Evolutionary conservation across 2,113 vertebrate species (phyloP).

Genomic region (Penelope pileata): DNA sequence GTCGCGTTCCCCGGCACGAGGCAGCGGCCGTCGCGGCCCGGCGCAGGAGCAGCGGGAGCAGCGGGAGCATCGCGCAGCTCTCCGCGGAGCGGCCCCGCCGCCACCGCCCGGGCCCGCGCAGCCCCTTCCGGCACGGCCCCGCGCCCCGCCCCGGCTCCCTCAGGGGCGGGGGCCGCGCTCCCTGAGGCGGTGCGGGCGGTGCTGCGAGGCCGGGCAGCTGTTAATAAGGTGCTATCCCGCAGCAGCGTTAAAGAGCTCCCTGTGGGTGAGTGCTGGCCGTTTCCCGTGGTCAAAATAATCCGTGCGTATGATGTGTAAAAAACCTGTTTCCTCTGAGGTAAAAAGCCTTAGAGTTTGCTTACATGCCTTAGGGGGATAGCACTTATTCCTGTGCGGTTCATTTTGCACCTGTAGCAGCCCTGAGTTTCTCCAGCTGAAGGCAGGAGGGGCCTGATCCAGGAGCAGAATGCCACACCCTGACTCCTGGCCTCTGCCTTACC

Average conservation of each 20-base stretch:
- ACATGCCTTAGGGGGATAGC: fast-evolving
- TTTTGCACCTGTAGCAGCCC: not conserved
- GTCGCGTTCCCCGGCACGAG: not conserved
- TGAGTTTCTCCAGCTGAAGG: not conserved
- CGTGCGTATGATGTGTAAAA: fast-evolving
- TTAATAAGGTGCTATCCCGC: fast-evolving
- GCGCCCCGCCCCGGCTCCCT: not conserved
- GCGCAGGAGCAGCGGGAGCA: not conserved
- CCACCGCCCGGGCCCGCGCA: not conserved
- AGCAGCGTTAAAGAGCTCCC: fast-evolving
- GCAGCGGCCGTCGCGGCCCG: not conserved
- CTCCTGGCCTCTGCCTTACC: not conserved
- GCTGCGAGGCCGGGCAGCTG: not conserved
- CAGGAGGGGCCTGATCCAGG: fast-evolving
- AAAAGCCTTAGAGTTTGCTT: not conserved
- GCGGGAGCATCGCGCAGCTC: not conserved
- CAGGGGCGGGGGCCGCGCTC: not conserved
- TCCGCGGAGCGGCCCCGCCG: not conserved
- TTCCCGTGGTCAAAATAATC: fast-evolving
- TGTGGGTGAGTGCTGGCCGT: fast-evolving
- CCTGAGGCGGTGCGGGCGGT: not conserved
- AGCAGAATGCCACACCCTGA: not conserved
- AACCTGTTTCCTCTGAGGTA: fast-evolving
- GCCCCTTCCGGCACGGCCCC: not conserved
- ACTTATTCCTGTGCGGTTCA: not conserved